A percentile compares a stretch with the other conserved stretches of the same genome.
Evolutionary conservation across 2,888 invertebrate genomes (phyloP).

Genomic region (Galeruca laticollis): DNA sequence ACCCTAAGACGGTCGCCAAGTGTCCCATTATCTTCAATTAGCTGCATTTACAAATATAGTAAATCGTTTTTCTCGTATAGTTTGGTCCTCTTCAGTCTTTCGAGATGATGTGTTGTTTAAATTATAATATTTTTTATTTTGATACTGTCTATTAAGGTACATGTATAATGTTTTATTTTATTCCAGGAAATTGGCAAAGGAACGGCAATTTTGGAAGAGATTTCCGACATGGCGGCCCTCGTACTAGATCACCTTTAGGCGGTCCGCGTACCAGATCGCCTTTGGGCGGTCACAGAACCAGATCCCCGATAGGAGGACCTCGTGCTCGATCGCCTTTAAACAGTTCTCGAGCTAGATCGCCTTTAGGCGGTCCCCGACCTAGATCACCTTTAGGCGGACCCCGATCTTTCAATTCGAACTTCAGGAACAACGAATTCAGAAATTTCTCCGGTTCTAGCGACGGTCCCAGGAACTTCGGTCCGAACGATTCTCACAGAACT

Average conservation of each 20-base stretch:
- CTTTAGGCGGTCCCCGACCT: constrained; percentile 21
- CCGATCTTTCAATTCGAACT: constrained; percentile 31
- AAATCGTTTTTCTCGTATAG: too few relatives aligned
- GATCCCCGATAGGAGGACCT: background rate
- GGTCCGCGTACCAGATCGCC: background rate
- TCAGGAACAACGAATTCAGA: constrained; percentile 34
- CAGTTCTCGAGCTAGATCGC: constrained; percentile 16
- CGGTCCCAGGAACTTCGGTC: constrained; percentile 21
- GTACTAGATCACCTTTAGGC: background rate
- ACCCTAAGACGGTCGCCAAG: too few relatives aligned
- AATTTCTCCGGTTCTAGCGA: constrained; percentile 18
- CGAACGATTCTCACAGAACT: background rate
- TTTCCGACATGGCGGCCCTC: constrained; percentile 34
- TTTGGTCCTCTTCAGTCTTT: too few relatives aligned
- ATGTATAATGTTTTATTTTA: constrained; percentile 3
- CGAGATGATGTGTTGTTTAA: too few relatives aligned
- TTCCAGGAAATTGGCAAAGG: constrained; percentile 63
- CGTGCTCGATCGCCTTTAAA: constrained; percentile 19
- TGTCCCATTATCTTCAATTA: too few relatives aligned
- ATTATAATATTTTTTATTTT: background rate
- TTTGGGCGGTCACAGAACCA: constrained; percentile 29
- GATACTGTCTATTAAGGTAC: background rate
- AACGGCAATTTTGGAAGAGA: constrained; percentile 59
- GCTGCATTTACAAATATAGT: too few relatives aligned
- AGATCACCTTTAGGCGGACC: background rate